Percentiles rank a stretch among this genome's conserved stretches.
These are phyloP conservation scores for Dryas iulia DNA, from an alignment of 1,140 invertebrate species.

Conservation along the genomic window DNA sequence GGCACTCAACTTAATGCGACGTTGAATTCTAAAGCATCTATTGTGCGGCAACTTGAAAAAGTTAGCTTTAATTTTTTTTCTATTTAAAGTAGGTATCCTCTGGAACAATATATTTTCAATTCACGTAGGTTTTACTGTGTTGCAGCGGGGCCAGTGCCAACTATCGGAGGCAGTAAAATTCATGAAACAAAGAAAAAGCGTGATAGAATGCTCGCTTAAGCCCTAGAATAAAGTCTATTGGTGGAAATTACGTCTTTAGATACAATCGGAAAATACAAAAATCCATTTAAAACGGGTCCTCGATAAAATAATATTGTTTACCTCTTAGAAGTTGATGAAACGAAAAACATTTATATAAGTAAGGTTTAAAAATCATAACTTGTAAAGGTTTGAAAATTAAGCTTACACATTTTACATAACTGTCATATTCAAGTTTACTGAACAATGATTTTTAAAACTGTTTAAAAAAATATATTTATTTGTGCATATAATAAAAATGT, in stretches of 20 bases:
- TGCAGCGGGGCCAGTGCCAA: conserved; percentile 24
- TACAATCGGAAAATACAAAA: not conserved
- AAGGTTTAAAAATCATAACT: too few species aligned
- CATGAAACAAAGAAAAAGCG: conserved; percentile 27
- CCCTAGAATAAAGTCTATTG: conserved; percentile 20
- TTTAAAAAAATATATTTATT: too few species aligned
- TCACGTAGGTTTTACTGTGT: conserved; percentile 22
- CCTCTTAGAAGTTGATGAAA: too few species aligned
- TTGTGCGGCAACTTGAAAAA: not conserved
- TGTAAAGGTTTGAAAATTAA: too few species aligned
- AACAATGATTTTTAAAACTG: too few species aligned
- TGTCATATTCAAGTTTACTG: too few species aligned
- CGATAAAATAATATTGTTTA: not conserved
- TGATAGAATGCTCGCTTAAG: conserved; percentile 28
- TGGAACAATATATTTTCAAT: conserved; percentile 26
- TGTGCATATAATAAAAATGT: too few species aligned
- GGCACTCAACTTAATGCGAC: not conserved
- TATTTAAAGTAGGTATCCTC: not conserved
- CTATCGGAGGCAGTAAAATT: conserved; percentile 25
- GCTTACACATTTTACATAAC: too few species aligned
- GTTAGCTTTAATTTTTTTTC: not conserved
- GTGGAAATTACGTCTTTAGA: not conserved
- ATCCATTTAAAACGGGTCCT: not conserved
- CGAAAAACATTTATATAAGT: not conserved
- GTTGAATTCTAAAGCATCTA: not conserved